Base-by-base conservation (phyloP, 2,888 invertebrate species). In the Mechanitis messenoides region DNA sequence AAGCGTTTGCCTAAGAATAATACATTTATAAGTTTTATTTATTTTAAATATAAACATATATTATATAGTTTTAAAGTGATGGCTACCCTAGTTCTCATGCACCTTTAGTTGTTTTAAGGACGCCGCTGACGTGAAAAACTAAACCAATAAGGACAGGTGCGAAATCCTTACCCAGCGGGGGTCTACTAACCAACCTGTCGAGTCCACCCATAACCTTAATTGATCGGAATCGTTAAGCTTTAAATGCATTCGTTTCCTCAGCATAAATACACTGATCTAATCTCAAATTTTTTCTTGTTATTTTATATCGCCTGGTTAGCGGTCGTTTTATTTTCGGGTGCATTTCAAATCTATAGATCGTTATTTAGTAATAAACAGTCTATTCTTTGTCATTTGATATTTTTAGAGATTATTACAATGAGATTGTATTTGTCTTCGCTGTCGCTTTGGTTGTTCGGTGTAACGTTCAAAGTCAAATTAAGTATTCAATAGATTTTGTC, bases 161-260 rank as follows among this genome's bases (percentile, higher is more conserved):
- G 74, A 90, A 87, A 89, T 88, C 87, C 80, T 82, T 71, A 68
- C 85, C 65, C 87, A 75, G 82, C 77, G 86, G 90, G 89, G 87
- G 87, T 83, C 82, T 79, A 69, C 71, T 76, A 72, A 78, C 79
- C 72, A 75, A 70, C 73, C 77, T 77, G 80, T 81, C 85, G 80
- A 78, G 77, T 84, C 82, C 76, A 79, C 84, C 87, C 84, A 87
- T 87, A 88, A 88, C 88, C 86, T 85, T 89, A 90, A 89, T 90
- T 89, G 90, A 90, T 90, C 88, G 89, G 81, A 85, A 89, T 90
- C 89, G 89, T 87, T 88, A 87, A 69, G 65, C 83, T 89, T 87
- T 87, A 85, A 87, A 85, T 82, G 78, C 81, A 80, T 72, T 77
- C 82, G 84, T 84, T 85, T 83, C 89, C 84, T 82, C 76, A 76